Evolutionary conservation across 2,113 vertebrate genomes (phyloP), one percentile per base, ranked within the genome.

Genomic region (Python bivittatus): DNA sequence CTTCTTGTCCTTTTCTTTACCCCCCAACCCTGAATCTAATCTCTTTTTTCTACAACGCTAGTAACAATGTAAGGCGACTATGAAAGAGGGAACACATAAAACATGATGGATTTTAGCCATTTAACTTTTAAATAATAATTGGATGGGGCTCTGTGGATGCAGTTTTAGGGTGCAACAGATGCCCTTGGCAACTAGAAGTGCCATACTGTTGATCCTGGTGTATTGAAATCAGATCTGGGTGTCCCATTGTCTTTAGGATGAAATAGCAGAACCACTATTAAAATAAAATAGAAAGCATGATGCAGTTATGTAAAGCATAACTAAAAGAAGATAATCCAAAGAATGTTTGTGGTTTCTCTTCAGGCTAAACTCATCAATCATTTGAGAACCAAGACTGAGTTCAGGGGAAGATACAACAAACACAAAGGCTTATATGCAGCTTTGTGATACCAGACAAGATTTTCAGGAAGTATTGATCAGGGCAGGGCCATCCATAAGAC

Each of bases 41-140:
- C 11, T 72, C 17, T 68, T 60, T 92, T 68, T 91, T 38, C 11
- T 85, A 92, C 92, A 84, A 92, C 4, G 52, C 42, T 53, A 38
- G 44, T 38, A 48, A 15, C 42, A 54, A 42, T 42, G 15, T 54
- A 92, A 54, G 61, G 57, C 23, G 22, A 38, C n/a, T 29, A 0
- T 86, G 64, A 25, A 68, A 93, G 93, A 11, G 0, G 25, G 79
- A 95, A 64, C 61, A 64, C 11, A 64, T 64, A 29, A 27, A 29
- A 64, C 11, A 4, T n/a, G 61, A n/a, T n/a, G 11, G 3, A 64
- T 64, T 60, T 29, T 64, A 13, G 29, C 61, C 61, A n/a, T 64
- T 29, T 64, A 13, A 64, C 10, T 64, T 12, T 64, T 64, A 64
- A n/a, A 64, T 64, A 64, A 64, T n/a, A 64, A 64, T 64, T 64